phyloP scores from a whole-genome alignment of 2,888 invertebrate genomes.

The Caenorhabditis drosophilae region DNA sequence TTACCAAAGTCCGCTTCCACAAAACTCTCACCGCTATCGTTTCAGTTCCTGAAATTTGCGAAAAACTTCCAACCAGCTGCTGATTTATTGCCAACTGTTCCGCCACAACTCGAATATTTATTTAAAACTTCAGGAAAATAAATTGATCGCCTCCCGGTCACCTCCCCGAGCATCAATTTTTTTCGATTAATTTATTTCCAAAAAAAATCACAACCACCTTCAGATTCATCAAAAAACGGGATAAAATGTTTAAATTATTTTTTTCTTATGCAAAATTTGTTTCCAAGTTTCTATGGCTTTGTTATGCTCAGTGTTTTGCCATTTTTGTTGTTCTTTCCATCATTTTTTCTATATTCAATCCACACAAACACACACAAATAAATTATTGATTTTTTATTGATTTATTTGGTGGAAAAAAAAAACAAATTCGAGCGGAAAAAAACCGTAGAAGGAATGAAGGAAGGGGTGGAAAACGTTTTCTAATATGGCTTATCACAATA shows the following conservation, averaged over 20 bases:
- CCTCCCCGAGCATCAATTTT: conserved; percentile 27
- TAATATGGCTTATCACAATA: background rate
- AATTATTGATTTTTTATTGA: background rate
- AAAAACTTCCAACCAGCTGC: conserved; percentile 67
- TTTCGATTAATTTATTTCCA: conserved; percentile 1
- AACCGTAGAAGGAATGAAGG: conserved; percentile 8
- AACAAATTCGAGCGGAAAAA: no score
- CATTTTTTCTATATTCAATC: background rate
- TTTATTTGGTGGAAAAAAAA: background rate
- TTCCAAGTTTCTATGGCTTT: conserved; percentile 3
- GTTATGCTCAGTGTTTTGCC: conserved; percentile 33
- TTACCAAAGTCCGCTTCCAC: background rate
- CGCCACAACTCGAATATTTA: conserved; percentile 68
- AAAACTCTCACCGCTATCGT: background rate
- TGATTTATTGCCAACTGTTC: conserved; percentile 63
- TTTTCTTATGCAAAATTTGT: no score
- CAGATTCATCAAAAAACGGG: conserved; percentile 34
- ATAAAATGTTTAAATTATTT: no score
- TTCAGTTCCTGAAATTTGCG: conserved; percentile 65
- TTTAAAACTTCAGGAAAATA: conserved; percentile 56
- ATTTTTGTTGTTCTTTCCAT: conserved; percentile 21
- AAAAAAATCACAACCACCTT: conserved; percentile 1
- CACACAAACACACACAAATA: conserved; percentile 11
- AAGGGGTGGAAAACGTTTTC: background rate
- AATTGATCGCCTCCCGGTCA: no score